Conservation (phyloP, 2,888 invertebrate species). For the Penaeus monodon region DNA sequence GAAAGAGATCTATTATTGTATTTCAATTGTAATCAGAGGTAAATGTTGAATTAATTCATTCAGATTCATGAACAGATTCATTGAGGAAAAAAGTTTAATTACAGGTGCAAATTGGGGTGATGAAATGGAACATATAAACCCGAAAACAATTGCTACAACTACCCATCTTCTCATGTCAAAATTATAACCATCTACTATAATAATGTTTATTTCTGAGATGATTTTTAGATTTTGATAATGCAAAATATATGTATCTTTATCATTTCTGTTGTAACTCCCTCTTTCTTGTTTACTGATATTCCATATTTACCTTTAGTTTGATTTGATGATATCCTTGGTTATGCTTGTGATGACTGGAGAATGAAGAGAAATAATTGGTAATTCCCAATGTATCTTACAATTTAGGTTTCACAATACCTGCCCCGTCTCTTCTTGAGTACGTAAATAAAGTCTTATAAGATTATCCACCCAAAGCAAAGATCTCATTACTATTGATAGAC, state of each 20-base stretch:
- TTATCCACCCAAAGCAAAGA: neutral
- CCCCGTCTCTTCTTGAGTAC: neutral
- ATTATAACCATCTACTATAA: too few relatives aligned
- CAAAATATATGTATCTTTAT: neutral
- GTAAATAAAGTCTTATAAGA: neutral
- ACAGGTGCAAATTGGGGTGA: neutral
- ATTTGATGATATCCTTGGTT: conserved; percentile 37
- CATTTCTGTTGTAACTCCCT: neutral
- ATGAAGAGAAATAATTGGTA: neutral
- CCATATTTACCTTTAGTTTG: conserved; percentile 32
- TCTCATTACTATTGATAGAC: neutral
- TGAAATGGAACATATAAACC: neutral
- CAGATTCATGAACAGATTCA: neutral
- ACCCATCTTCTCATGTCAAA: too few relatives aligned
- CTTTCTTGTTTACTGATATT: neutral
- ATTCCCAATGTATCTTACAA: neutral
- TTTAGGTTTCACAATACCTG: neutral
- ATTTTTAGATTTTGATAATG: neutral
- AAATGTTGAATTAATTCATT: conserved; percentile 1
- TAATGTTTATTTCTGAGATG: neutral
- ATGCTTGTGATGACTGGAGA: conserved; percentile 31
- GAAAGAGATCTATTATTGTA: conserved; percentile 1
- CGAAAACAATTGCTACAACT: too few relatives aligned
- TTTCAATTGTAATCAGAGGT: conserved; percentile 33
- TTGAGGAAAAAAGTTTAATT: neutral